Percentiles rank a stretch among this genome's conserved stretches.
Conservation (phyloP, 2,888 invertebrate genomes). For the Agrochola litura region DNA sequence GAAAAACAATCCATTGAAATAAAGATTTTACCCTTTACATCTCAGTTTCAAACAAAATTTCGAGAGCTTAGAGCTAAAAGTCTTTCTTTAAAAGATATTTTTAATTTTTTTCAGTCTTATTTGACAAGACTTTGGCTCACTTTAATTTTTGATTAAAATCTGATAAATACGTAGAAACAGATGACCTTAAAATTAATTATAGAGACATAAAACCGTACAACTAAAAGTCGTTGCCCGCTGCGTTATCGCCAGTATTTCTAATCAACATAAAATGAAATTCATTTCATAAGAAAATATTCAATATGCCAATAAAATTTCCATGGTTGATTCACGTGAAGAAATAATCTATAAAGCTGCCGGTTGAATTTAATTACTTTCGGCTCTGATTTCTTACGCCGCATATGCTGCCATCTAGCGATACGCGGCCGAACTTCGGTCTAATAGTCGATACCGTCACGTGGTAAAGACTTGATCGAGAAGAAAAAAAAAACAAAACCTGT, state of each 20-base stretch:
- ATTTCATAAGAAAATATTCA: conserved; percentile 74
- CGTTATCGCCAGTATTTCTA: conserved; percentile 66
- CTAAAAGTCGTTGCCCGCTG: conserved; percentile 28
- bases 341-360: conserved; percentile 63
- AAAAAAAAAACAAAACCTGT: conserved; percentile 85
- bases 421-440: conserved; percentile 66
- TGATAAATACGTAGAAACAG: background rate
- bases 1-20: too few relatives aligned
- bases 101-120: too few relatives aligned
- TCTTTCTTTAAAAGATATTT: too few relatives aligned
- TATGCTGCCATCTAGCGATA: conserved; percentile 77
- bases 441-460: conserved; percentile 80
- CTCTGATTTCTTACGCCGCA: conserved; percentile 50
- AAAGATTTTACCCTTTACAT: too few relatives aligned
- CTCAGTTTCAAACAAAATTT: background rate
- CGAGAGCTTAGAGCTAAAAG: background rate
- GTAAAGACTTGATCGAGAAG: conserved; percentile 70
- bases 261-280: conserved; percentile 81
- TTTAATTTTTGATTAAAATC: background rate
- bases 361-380: conserved; percentile 71
- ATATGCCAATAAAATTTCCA: conserved; percentile 77
- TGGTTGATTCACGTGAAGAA: conserved; percentile 77
- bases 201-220: background rate
- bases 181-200: conserved; percentile 22
- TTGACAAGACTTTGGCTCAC: background rate